Conservation (phyloP, 2,797 vertebrate species). For the Rachycentron canadum region DNA sequence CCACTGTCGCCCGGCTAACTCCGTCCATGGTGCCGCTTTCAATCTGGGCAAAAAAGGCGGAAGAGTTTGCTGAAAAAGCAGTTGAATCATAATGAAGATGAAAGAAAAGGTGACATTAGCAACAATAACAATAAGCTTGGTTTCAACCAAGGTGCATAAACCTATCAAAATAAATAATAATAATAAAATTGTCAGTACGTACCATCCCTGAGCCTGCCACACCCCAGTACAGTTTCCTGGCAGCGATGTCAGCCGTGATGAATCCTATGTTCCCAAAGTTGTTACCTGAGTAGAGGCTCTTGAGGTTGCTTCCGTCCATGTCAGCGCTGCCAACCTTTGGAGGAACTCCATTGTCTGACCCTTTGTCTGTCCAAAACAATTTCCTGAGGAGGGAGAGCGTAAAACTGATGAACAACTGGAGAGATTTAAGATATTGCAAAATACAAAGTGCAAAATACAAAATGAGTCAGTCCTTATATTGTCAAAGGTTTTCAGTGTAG, state of each 20-base stretch:
- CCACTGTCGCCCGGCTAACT: conserved; percentile 65
- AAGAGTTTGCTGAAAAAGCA: background rate
- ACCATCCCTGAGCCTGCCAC: conserved; percentile 79
- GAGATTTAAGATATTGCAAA: background rate
- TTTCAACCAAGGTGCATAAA: background rate
- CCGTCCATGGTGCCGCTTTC: conserved; percentile 84
- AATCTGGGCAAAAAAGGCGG: conserved; percentile 68
- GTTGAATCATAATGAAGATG: background rate
- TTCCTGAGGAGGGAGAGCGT: conserved; percentile 63
- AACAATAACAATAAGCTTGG: background rate
- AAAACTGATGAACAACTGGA: conserved; percentile 10
- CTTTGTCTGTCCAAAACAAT: conserved; percentile 85
- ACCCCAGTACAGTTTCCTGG: conserved; percentile 83
- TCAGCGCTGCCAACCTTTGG: conserved; percentile 83
- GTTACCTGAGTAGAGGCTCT: conserved; percentile 76
- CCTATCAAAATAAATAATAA: background rate
- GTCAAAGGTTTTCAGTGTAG: no score
- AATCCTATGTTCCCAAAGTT: conserved; percentile 76
- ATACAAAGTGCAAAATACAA: no score
- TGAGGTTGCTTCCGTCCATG: conserved; percentile 83
- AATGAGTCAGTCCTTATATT: background rate
- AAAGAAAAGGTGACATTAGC: background rate
- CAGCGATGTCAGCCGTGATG: conserved; percentile 78
- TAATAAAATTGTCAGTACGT: conserved; percentile 24
- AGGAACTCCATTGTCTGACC: conserved; percentile 78